phyloP scores from a whole-genome alignment of 2,888 invertebrate genomes.

The Hypolimnas misippus region DNA sequence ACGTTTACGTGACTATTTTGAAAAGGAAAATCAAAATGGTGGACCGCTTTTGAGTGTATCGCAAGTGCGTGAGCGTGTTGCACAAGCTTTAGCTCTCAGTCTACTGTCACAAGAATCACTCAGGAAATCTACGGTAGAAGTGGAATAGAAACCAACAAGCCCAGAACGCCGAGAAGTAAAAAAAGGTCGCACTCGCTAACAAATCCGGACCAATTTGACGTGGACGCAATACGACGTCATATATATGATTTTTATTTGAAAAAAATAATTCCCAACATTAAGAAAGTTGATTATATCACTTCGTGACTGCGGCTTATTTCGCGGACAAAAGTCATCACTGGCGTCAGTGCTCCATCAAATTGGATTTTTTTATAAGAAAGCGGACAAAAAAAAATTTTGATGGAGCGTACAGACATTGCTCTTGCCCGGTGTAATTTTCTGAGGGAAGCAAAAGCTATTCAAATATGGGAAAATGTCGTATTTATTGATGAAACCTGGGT shows the following conservation, averaged over 20 bases:
- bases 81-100: background rate
- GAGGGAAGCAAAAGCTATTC: constrained; percentile 11
- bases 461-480: constrained; percentile 21
- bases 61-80: constrained; percentile 1
- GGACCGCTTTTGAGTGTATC: background rate
- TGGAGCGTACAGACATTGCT: constrained; percentile 19
- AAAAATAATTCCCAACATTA: constrained; percentile 6
- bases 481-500: constrained; percentile 41
- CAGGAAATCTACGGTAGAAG: background rate
- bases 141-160: background rate
- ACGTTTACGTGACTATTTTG: background rate
- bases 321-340: background rate
- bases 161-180: background rate
- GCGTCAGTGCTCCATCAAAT: background rate
- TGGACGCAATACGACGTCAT: constrained; percentile 8
- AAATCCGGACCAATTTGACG: background rate
- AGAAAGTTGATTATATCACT: constrained; percentile 6
- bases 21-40: background rate
- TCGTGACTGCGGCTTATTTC: background rate
- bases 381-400: constrained; percentile 8
- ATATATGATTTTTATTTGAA: constrained; percentile 5
- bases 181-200: background rate
- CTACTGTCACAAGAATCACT: background rate
- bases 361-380: constrained; percentile 6
- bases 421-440: constrained; percentile 12